Percentiles rank a stretch among this genome's conserved stretches.
Evolutionary conservation across 2,797 vertebrate species (phyloP).

Genomic region (Fringilla coelebs): DNA sequence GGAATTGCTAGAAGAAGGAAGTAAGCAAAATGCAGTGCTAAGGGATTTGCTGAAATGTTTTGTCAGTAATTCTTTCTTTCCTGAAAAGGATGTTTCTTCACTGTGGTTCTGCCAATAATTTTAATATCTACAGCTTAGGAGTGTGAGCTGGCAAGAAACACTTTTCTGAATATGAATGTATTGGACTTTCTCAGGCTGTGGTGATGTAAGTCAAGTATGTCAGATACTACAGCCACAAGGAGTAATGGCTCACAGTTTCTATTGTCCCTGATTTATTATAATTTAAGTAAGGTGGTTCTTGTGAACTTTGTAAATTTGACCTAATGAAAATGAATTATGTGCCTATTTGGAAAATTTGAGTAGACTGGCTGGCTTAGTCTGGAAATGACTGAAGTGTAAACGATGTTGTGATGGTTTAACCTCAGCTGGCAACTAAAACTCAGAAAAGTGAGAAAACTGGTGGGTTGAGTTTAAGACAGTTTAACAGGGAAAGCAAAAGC

Average conservation of each 20-base stretch:
- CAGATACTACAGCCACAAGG: background rate
- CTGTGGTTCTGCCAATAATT: background rate
- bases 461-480: background rate
- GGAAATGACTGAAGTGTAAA: background rate
- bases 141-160: background rate
- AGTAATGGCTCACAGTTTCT: background rate
- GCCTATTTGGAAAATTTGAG: background rate
- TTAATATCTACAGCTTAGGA: background rate
- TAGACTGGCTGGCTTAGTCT: background rate
- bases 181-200: background rate
- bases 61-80: background rate
- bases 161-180: background rate
- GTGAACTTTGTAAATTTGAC: background rate
- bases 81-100: background rate
- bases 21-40: background rate
- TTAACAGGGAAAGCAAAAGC: background rate
- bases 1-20: background rate
- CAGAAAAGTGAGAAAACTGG: background rate
- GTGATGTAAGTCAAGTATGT: background rate
- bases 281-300: background rate
- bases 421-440: background rate
- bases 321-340: background rate
- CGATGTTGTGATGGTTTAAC: background rate
- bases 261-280: background rate
- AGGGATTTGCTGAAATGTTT: constrained; percentile 16